Percentiles rank a stretch among this genome's conserved stretches.
These are phyloP conservation scores for Henricia sp. DNA, from an alignment of 53 echinoderm and acorn worm genomes.

Conservation along the genomic window DNA sequence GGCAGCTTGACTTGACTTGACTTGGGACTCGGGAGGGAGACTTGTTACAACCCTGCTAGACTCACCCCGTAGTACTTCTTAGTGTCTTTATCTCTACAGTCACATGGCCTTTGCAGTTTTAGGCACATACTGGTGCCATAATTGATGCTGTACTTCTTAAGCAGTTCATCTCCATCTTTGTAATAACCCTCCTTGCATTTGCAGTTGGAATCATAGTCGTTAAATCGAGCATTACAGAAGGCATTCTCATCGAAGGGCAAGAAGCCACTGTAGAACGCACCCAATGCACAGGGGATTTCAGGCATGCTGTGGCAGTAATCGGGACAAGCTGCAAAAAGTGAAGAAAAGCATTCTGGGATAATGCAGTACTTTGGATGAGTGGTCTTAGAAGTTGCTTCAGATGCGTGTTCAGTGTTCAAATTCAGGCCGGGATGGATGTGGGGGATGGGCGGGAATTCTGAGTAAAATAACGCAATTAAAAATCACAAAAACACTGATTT, in stretches of 20 bases:
- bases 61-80: neutral
- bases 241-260: neutral
- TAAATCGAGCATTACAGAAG: neutral
- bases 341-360: too few relatives aligned
- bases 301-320: neutral
- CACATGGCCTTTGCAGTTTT: conserved; percentile 1
- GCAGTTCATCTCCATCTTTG: conserved; percentile 29
- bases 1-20: neutral
- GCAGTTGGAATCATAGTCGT: neutral
- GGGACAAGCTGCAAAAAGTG: neutral
- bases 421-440: too few relatives aligned
- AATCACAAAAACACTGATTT: too few relatives aligned
- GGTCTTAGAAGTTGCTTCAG: too few relatives aligned
- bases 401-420: too few relatives aligned
- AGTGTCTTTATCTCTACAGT: neutral
- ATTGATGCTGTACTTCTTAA: neutral
- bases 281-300: neutral
- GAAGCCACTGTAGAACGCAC: too few relatives aligned
- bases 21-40: neutral
- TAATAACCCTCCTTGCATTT: conserved; percentile 16
- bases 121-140: conserved; percentile 20
- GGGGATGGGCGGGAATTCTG: too few relatives aligned
- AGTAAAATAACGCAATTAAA: too few relatives aligned
- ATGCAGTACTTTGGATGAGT: too few relatives aligned
- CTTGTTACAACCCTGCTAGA: neutral